Percentiles rank a stretch among this genome's conserved stretches.
Evolutionary conservation across 2,888 invertebrate species (phyloP).

Genomic region (Brassicogethes aeneus): DNA sequence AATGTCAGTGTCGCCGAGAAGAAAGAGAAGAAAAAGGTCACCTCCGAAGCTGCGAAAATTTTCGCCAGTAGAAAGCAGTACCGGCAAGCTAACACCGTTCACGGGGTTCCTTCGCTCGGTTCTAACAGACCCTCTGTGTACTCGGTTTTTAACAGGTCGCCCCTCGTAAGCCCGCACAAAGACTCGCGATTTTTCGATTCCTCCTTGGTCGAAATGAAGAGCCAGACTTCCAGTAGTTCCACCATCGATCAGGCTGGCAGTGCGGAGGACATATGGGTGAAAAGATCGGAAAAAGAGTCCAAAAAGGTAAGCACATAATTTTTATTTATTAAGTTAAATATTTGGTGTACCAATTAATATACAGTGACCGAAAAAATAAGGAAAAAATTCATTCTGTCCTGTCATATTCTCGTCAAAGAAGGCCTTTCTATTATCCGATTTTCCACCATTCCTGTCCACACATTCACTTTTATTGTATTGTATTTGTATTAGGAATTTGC

Average conservation of each 20-base stretch:
- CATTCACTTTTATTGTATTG: too few relatives aligned
- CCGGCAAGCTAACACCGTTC: conserved; percentile 57
- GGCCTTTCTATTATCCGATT: too few relatives aligned
- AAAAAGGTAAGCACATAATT: conserved; percentile 45
- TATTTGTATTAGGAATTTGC: too few relatives aligned
- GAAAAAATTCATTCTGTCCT: too few relatives aligned
- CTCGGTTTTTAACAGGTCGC: conserved; percentile 48
- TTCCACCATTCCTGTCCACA: too few relatives aligned
- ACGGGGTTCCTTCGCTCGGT: conserved; percentile 51
- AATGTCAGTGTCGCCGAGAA: conserved; percentile 8
- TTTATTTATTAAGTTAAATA: too few relatives aligned
- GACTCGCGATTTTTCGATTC: conserved; percentile 77
- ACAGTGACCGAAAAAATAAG: too few relatives aligned
- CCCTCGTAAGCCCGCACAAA: conserved; percentile 55
- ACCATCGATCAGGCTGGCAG: conserved; percentile 48
- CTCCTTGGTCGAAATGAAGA: conserved; percentile 72
- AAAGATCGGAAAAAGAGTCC: conserved; percentile 41
- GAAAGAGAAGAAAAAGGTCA: conserved; percentile 30
- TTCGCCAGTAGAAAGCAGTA: conserved; percentile 43
- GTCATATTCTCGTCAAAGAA: too few relatives aligned
- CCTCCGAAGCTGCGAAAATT: conserved; percentile 41
- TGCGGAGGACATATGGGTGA: conserved; percentile 64
- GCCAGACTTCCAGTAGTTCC: conserved; percentile 54
- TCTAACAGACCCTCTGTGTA: conserved; percentile 52
- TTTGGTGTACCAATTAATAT: too few relatives aligned